Percentiles rank a stretch among this genome's conserved stretches.
Conservation (phyloP, 2,113 vertebrate genomes). For the Coptodon bakossiorum region DNA sequence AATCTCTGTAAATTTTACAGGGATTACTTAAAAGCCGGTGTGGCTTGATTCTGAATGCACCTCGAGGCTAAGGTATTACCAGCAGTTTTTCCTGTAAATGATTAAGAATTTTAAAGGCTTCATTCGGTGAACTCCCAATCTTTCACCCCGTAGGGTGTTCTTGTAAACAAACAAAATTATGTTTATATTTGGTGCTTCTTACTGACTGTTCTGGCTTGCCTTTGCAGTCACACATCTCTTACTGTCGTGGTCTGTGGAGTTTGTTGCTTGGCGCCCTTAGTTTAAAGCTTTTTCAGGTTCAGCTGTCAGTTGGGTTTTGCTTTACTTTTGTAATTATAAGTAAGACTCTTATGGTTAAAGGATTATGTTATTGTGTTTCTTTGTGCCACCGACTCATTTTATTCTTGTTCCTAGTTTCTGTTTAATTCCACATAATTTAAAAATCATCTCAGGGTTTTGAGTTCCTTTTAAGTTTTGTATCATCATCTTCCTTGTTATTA, state of each 20-base stretch:
- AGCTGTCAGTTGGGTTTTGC: not conserved
- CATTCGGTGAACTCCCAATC: not conserved
- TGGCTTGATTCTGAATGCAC: not conserved
- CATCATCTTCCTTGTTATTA: not conserved
- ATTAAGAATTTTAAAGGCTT: not conserved
- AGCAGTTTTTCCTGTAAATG: not conserved
- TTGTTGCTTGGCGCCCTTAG: not conserved
- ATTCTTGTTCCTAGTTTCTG: not conserved
- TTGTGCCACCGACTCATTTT: not conserved
- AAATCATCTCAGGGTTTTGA: not conserved
- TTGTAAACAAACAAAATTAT: not conserved
- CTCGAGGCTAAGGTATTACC: not conserved
- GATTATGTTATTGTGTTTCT: not conserved
- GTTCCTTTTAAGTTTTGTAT: not conserved
- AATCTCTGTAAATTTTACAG: not conserved
- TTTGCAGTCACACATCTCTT: not conserved
- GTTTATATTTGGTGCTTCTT: not conserved
- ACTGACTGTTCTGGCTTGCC: not conserved
- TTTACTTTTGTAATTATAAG: not conserved
- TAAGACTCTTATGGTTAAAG: not conserved
- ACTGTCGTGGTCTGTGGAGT: not conserved
- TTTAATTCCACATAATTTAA: not conserved
- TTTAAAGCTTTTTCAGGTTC: not conserved
- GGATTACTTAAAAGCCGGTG: not conserved
- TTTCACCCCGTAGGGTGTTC: not conserved